Percentiles rank a stretch among this genome's conserved stretches.
These are phyloP conservation scores for Salvelinus alpinus DNA, from an alignment of 2,113 vertebrate species.

Conservation along the genomic window DNA sequence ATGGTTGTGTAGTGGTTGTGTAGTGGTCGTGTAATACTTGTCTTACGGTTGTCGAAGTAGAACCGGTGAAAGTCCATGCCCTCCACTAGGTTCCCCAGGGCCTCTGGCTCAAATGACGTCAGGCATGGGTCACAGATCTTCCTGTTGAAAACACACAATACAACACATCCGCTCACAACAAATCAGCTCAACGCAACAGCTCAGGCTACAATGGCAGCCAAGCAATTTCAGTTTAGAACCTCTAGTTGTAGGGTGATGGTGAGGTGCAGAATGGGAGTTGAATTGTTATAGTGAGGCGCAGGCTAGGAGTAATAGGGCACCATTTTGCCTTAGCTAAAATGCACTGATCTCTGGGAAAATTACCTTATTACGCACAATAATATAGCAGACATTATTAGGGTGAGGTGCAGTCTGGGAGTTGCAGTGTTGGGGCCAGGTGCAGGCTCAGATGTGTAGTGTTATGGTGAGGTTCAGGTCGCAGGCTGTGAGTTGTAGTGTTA, in stretches of 20 bases:
- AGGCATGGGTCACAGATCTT: slow-evolving; percentile 96
- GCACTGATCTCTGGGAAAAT: too few species aligned
- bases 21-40: background rate
- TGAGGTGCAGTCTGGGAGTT: background rate
- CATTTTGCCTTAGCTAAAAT: too few species aligned
- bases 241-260: background rate
- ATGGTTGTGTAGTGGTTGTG: background rate
- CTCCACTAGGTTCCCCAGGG: slow-evolving; percentile 92
- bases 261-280: background rate
- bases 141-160: slow-evolving; percentile 59
- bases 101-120: slow-evolving; percentile 95
- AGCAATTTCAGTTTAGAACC: too few species aligned
- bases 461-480: too few species aligned
- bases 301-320: too few species aligned
- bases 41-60: slow-evolving; percentile 95
- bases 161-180: too few species aligned
- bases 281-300: too few species aligned
- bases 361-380: too few species aligned
- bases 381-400: too few species aligned
- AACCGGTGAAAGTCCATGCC: slow-evolving; percentile 99
- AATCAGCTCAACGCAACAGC: too few species aligned
- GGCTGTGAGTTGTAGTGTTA: too few species aligned
- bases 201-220: too few species aligned
- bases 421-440: background rate
- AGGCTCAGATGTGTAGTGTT: background rate